Percentiles rank a stretch among this genome's conserved stretches.
phyloP scores from a whole-genome alignment of 2,797 vertebrate species.

The Gadopsis marmoratus region DNA sequence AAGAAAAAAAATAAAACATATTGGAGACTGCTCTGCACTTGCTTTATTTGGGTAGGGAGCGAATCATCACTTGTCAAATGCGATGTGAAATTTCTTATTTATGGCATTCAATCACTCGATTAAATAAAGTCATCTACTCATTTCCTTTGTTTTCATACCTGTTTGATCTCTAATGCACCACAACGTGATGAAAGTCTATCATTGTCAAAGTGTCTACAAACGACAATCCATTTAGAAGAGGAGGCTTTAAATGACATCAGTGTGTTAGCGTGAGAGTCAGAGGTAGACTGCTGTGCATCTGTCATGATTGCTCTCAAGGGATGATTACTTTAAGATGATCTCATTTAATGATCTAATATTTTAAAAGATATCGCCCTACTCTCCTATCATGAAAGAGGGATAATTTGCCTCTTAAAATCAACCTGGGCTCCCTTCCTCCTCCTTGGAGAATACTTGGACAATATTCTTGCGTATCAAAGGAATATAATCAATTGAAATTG shows the following conservation, averaged over 20 bases:
- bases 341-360: constrained; percentile 82
- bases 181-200: constrained; percentile 44
- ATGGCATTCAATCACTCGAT: constrained; percentile 18
- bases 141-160: constrained; percentile 33
- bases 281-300: constrained; percentile 73
- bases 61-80: constrained; percentile 54
- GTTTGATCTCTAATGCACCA: constrained; percentile 33
- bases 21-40: constrained; percentile 57
- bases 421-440: constrained; percentile 46
- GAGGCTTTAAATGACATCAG: constrained; percentile 69
- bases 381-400: constrained; percentile 55
- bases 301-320: constrained; percentile 67
- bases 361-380: constrained; percentile 58
- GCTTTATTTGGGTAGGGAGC: constrained; percentile 36
- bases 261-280: constrained; percentile 75
- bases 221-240: constrained; percentile 38
- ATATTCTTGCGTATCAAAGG: constrained; percentile 15
- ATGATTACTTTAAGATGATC: constrained; percentile 79
- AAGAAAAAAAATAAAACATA: constrained; percentile 51
- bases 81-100: constrained; percentile 24
- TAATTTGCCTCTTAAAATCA: constrained; percentile 60
- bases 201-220: constrained; percentile 42
- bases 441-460: constrained; percentile 38
- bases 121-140: constrained; percentile 27
- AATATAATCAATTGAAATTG: constrained; percentile 49